Base-by-base conservation (phyloP, 2,113 vertebrate species). In the Elanoides forficatus region DNA sequence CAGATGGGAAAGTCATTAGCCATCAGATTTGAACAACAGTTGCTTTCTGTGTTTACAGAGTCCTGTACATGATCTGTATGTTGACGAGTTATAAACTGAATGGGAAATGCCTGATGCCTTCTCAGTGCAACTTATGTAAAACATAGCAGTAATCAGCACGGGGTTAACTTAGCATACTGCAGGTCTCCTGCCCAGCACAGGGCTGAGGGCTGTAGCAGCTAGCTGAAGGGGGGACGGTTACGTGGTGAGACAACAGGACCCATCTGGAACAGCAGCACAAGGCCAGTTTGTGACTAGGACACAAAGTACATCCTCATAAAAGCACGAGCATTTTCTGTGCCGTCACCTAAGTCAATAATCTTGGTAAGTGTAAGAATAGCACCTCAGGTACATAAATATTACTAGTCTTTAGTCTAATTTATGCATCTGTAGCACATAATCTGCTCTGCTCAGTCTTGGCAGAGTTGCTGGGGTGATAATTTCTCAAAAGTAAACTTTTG, bases 1-100 rank as follows among this genome's bases (percentile, higher is more conserved):
- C 94, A 96, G 91, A 95, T 96, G 96, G 94, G 84, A 94, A 97
- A 96, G 86, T 76, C 94, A 83, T 97, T 59, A 95, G 58, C 81
- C 55, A n/a, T 50, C 50, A 36, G 74, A 95, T 94, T 50, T 66
- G 86, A 95, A 91, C 81, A 89, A 87, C 91, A 71, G 58, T 93
- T 83, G 62, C 86, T 91, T 93, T 96, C 89, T 52, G 73, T 95
- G 86, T 96, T 97, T 97, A 96, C 84, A 32, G 80, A 94, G 91
- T 29, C 55, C 78, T 45, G 56, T 71, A 76, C 78, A 32, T 0
- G 42, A 82, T 80, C 89, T 93, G 84, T 82, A 76, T 55, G 87
- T 76, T 80, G 78, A 87, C 74, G 63, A 91, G 82, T 56, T 75
- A 56, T 32, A 72, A 93, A 79, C 62, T 6, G 58, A 62, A 63